Conservation (phyloP, 2,113 vertebrate genomes). For the Callopanchax toddi region DNA sequence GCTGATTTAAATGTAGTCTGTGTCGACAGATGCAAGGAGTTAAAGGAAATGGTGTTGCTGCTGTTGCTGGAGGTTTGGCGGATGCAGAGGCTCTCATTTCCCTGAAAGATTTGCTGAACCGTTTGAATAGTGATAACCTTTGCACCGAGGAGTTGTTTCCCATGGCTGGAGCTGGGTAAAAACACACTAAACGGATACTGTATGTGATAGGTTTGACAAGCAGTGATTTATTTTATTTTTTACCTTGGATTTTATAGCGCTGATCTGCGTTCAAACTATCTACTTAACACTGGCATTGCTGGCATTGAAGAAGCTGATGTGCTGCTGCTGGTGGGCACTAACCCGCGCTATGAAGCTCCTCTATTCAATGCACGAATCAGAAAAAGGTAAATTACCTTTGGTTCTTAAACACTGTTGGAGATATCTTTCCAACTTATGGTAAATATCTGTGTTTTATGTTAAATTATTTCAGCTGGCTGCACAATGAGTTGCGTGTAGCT, state of each 20-base stretch:
- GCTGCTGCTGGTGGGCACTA: slow-evolving; percentile 88
- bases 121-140: slow-evolving; percentile 84
- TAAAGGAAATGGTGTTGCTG: slow-evolving; percentile 82
- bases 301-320: slow-evolving; percentile 90
- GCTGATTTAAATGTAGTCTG: not conserved
- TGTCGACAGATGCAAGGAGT: slow-evolving; percentile 83
- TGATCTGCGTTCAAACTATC: slow-evolving; percentile 89
- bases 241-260: slow-evolving; percentile 68
- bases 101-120: slow-evolving; percentile 89
- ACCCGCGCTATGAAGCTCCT: slow-evolving; percentile 90
- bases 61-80: slow-evolving; percentile 88
- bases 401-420: not conserved
- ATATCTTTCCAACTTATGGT: not conserved
- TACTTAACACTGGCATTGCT: slow-evolving; percentile 88
- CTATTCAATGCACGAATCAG: slow-evolving; percentile 90
- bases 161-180: slow-evolving; percentile 87
- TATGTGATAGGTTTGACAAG: not conserved
- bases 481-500: slow-evolving; percentile 89
- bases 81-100: slow-evolving; percentile 90
- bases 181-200: not conserved
- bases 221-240: not conserved
- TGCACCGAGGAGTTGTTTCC: slow-evolving; percentile 92
- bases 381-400: slow-evolving; percentile 82
- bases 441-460: not conserved
- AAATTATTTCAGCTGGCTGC: slow-evolving; percentile 85